Evolutionary conservation across 2,888 invertebrate genomes (phyloP), one percentile per base, ranked within the genome.

Genomic region (Trypoxylon attenuatum): DNA sequence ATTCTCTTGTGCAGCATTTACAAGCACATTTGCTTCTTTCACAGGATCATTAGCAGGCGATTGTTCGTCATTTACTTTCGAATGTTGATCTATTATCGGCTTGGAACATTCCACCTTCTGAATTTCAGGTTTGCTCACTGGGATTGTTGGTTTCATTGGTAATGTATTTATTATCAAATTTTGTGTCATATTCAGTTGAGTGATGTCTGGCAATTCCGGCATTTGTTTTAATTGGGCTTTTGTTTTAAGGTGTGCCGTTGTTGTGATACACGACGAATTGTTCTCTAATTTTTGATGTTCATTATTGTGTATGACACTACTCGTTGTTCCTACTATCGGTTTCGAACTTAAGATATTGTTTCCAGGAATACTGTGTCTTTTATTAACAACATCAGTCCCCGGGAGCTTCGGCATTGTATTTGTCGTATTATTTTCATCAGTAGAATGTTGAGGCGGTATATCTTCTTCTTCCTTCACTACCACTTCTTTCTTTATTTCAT

Each of bases 181-280:
- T 6, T 55, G 43, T 6, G 54, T 39, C 8, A 13, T 16, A 16
- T 29, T 5, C 13, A 50, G 25, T 5, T 10, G 58, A 5, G 43
- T 46, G 10, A n/a, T 49, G 5, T 63, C 54, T 15, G 5, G 29
- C 4, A 50, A 42, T 5, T 78, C 82, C 0, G 82, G 79, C 77
- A 80, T 76, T 23, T 79, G 78, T 42, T 86, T 85, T 5, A 82
- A 47, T 13, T 85, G 84, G 0, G 81, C 78, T 29, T 82, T 84
- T 0, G 81, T 82, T 25, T 82, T 84, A 5, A 60, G 69, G 18
- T 51, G 71, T 8, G 13, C 21, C 3, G 49, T 33, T 46, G 22
- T 52, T 0, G 46, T 25, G 13, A 27, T 15, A 6, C 42, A 22
- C 2, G 43, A 2, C 1, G 55, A 15, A 25, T 46, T 52, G 3